phyloP scores from a whole-genome alignment of 2,797 vertebrate genomes.

The Rhinella marina region DNA sequence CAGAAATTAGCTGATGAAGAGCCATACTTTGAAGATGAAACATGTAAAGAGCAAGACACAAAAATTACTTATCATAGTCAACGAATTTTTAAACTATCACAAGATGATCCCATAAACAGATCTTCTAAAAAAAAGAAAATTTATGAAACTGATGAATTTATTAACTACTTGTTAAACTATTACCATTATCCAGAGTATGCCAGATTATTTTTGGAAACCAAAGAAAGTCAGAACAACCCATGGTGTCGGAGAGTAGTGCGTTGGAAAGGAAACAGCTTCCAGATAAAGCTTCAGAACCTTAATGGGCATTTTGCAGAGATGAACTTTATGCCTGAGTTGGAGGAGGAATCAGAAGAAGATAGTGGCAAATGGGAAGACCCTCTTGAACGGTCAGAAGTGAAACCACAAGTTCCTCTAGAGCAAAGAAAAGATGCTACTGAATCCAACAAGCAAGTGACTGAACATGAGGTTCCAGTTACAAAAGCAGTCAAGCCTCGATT shows the following conservation, averaged over 20 bases:
- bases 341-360: conserved; percentile 50
- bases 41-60: not conserved
- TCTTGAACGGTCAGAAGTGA: conserved; percentile 48
- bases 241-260: conserved; percentile 73
- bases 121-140: conserved; percentile 71
- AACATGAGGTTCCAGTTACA: not conserved
- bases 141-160: conserved; percentile 80
- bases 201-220: conserved; percentile 69
- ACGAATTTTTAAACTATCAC: not conserved
- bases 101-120: conserved; percentile 32
- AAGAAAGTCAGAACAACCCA: conserved; percentile 14
- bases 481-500: not conserved
- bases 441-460: conserved; percentile 48
- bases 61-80: conserved; percentile 31
- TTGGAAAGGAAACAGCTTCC: conserved; percentile 64
- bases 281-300: conserved; percentile 66
- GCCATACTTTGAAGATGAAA: conserved; percentile 54
- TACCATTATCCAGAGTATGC: conserved; percentile 73
- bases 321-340: conserved; percentile 60
- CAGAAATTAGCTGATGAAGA: conserved; percentile 24
- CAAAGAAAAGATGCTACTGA: conserved; percentile 52
- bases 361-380: conserved; percentile 40
- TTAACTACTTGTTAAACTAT: conserved; percentile 78
- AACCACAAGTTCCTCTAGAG: conserved; percentile 47
- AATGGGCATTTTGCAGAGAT: conserved; percentile 48